A percentile compares a stretch with the other conserved stretches of the same genome.
These are phyloP conservation scores for Neolamprologus longior DNA, from an alignment of 2,113 vertebrate species.

Conservation along the genomic window DNA sequence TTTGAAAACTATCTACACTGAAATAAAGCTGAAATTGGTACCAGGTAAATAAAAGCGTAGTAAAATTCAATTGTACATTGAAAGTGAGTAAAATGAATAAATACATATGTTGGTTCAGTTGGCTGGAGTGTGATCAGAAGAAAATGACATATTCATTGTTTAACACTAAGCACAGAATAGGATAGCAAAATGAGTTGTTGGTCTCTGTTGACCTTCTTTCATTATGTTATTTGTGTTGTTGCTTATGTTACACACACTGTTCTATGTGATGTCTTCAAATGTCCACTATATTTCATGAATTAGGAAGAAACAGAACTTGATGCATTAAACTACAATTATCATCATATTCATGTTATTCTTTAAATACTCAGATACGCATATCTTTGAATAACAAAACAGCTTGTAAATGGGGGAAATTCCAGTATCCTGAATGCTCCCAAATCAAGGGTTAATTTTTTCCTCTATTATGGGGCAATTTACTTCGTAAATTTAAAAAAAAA, in stretches of 20 bases:
- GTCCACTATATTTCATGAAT: neutral
- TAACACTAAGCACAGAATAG: neutral
- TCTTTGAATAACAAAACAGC: neutral
- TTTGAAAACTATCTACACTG: neutral
- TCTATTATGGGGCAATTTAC: neutral
- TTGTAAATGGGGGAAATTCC: neutral
- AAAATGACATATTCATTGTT: neutral
- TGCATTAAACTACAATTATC: neutral
- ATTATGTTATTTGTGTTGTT: neutral
- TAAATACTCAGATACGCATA: neutral
- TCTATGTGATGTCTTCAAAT: neutral
- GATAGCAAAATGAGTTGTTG: neutral
- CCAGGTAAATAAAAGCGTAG: neutral
- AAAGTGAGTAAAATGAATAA: neutral
- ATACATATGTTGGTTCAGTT: neutral
- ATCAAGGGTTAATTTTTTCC: fast-evolving
- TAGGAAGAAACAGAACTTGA: neutral
- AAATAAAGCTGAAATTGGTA: neutral
- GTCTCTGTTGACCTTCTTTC: neutral
- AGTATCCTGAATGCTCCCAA: neutral
- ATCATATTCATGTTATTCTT: neutral
- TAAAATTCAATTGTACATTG: neutral
- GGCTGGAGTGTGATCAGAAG: neutral
- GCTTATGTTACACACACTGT: neutral
- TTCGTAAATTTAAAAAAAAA: neutral